Percentiles rank a stretch among this genome's conserved stretches.
phyloP scores from a whole-genome alignment of 2,113 vertebrate genomes.

The Etheostoma spectabile region DNA sequence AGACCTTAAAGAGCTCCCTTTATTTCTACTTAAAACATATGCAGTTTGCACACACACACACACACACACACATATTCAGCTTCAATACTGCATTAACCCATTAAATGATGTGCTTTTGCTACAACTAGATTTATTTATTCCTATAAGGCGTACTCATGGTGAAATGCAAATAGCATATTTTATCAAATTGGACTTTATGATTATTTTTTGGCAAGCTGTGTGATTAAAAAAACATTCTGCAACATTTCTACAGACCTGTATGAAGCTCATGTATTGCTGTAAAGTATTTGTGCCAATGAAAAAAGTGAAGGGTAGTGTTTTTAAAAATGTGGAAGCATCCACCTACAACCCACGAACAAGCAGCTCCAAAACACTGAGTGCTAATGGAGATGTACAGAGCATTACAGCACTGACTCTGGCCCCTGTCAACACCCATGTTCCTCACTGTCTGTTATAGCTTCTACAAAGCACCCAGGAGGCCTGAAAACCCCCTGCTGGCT shows the following conservation, averaged over 20 bases:
- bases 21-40: conserved; percentile 38
- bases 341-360: conserved; percentile 35
- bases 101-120: conserved; percentile 17
- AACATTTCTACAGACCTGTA: background rate
- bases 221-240: conserved; percentile 1
- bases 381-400: conserved; percentile 80
- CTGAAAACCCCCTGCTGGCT: conserved; percentile 41
- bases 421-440: conserved; percentile 82
- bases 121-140: background rate
- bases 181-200: conserved; percentile 18
- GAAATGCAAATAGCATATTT: conserved; percentile 10
- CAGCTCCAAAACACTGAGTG: conserved; percentile 51
- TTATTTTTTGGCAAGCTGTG: background rate
- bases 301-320: conserved; percentile 5
- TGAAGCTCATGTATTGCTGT: background rate
- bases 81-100: conserved; percentile 20
- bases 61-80: background rate
- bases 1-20: conserved; percentile 37
- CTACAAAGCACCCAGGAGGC: conserved; percentile 65
- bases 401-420: conserved; percentile 75
- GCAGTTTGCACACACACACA: background rate
- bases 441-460: conserved; percentile 76
- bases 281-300: background rate
- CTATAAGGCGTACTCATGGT: background rate
- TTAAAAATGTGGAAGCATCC: conserved; percentile 11